phyloP scores from a whole-genome alignment of 2,797 vertebrate genomes.

The Sciurus carolinensis region DNA sequence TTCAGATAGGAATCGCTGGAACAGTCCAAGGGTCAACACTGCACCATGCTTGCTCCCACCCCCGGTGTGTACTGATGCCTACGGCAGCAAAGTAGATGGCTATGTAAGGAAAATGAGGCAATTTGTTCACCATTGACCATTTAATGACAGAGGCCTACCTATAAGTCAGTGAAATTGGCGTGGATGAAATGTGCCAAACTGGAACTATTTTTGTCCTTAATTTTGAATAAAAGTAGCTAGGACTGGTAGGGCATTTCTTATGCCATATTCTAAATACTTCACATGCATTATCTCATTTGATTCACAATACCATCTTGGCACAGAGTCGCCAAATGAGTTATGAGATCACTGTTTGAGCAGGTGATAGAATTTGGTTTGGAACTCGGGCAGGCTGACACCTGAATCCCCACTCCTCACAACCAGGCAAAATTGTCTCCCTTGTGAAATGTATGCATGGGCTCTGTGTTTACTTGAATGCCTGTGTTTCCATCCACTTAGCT shows the following conservation, averaged over 20 bases:
- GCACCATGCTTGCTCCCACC: fast-evolving
- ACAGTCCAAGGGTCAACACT: neutral
- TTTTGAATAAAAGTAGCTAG: neutral
- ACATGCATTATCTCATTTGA: neutral
- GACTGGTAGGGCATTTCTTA: neutral
- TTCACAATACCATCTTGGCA: neutral
- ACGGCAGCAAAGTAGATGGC: neutral
- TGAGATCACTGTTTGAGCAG: neutral
- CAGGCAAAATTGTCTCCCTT: neutral
- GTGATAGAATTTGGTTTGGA: neutral
- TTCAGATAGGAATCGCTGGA: neutral
- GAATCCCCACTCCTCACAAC: neutral
- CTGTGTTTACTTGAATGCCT: neutral
- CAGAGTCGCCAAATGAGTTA: neutral
- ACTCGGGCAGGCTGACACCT: neutral
- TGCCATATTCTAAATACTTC: slow-evolving; percentile 20
- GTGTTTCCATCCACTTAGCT: neutral
- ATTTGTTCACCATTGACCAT: neutral
- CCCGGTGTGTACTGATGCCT: neutral
- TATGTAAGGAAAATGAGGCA: neutral
- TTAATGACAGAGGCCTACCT: neutral
- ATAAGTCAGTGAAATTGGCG: neutral
- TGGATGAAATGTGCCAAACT: neutral
- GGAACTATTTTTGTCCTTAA: neutral
- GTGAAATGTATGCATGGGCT: neutral